phyloP scores from a whole-genome alignment of 2,113 vertebrate species.

The Zosterops lateralis region DNA sequence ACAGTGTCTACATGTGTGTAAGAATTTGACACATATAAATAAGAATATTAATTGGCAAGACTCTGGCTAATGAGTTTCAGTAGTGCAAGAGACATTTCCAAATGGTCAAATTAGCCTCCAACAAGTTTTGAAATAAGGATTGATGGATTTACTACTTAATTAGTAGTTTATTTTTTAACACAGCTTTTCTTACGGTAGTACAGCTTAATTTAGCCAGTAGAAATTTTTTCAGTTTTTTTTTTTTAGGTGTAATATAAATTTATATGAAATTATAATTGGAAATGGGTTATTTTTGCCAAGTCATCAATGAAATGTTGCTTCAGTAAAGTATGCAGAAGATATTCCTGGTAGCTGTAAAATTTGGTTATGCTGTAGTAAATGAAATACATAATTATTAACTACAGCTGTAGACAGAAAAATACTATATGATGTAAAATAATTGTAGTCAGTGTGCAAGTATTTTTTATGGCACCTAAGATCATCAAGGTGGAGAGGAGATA shows the following conservation, averaged over 20 bases:
- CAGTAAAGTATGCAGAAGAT: neutral
- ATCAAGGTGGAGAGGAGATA: neutral
- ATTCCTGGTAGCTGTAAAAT: neutral
- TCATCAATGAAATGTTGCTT: neutral
- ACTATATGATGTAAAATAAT: neutral
- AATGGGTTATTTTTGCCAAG: neutral
- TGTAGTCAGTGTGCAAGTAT: neutral
- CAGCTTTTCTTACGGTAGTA: neutral
- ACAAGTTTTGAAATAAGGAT: neutral
- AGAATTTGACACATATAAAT: neutral
- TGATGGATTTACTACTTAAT: neutral
- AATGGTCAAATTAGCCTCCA: neutral
- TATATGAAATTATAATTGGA: conserved; percentile 19
- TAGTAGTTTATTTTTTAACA: neutral
- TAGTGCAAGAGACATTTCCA: neutral
- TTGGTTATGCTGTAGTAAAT: neutral
- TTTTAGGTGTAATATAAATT: conserved; percentile 6
- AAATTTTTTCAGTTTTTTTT: neutral
- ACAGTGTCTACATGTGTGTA: neutral
- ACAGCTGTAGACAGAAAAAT: neutral
- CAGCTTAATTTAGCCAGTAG: neutral
- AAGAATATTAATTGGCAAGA: neutral
- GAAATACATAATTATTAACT: neutral
- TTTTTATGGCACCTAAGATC: neutral
- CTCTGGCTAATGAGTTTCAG: neutral